A percentile compares a stretch with the other conserved stretches of the same genome.
These are phyloP conservation scores for Pachyramphus minor DNA, from an alignment of 2,113 vertebrate species.

Conservation along the genomic window DNA sequence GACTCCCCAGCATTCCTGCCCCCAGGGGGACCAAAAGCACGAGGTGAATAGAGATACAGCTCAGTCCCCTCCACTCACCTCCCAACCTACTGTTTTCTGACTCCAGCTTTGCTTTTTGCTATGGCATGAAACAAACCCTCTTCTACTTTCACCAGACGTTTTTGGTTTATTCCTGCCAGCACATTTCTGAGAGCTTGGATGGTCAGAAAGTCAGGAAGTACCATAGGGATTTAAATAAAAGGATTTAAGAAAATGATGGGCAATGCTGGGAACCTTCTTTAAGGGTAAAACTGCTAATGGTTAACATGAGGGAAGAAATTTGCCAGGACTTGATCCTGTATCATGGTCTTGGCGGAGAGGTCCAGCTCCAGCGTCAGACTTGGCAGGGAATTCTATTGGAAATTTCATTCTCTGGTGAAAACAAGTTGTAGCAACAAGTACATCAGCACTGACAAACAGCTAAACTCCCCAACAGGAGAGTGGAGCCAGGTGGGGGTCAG, in stretches of 20 bases:
- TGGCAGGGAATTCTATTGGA: background rate
- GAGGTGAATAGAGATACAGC: background rate
- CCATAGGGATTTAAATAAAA: background rate
- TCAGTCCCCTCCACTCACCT: background rate
- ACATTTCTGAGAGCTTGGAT: background rate
- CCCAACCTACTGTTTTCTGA: too few species aligned
- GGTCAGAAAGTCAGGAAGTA: background rate
- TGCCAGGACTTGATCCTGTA: background rate
- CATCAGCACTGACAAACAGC: background rate
- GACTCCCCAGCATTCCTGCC: background rate
- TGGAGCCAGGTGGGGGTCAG: background rate
- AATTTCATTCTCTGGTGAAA: background rate
- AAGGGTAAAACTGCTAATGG: background rate
- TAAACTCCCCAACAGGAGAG: background rate
- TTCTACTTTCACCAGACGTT: background rate
- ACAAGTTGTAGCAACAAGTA: background rate
- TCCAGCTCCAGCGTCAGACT: background rate
- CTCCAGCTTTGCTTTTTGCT: background rate
- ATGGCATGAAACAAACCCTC: background rate
- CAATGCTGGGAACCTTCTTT: background rate
- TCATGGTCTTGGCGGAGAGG: background rate
- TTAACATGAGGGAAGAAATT: background rate
- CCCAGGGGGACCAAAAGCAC: rapidly evolving
- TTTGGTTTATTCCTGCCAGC: background rate
- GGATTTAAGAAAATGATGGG: background rate